Percentiles rank a stretch among this genome's conserved stretches.
These are phyloP conservation scores for Spodoptera litura DNA, from an alignment of 1,140 invertebrate species.

Conservation along the genomic window DNA sequence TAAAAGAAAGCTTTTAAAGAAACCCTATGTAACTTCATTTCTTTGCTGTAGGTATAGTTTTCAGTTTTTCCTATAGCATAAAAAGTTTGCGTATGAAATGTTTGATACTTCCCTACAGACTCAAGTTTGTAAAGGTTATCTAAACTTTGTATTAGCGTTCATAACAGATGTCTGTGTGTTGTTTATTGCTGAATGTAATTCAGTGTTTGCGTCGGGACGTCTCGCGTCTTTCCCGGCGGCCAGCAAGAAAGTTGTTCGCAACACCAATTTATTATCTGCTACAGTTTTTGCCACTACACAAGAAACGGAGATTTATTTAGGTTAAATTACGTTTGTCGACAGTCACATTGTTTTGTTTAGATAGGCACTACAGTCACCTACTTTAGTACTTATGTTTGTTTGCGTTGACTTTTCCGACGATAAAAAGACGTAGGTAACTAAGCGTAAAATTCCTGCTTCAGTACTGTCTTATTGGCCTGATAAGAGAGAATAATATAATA, in stretches of 20 bases:
- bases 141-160: not conserved
- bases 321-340: constrained; percentile 23
- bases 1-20: too few relatives aligned
- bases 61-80: too few relatives aligned
- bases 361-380: constrained; percentile 3
- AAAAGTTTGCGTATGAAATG: too few relatives aligned
- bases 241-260: constrained; percentile 24
- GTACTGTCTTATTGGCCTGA: too few relatives aligned
- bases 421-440: too few relatives aligned
- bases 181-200: constrained; percentile 14
- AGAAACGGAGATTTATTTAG: constrained; percentile 36
- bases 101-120: too few relatives aligned
- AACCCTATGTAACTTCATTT: too few relatives aligned
- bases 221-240: constrained; percentile 4
- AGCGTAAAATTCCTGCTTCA: too few relatives aligned
- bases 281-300: constrained; percentile 32
- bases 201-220: constrained; percentile 15
- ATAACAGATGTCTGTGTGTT: not conserved
- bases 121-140: not conserved
- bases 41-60: too few relatives aligned
- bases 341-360: constrained; percentile 20
- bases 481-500: too few relatives aligned
- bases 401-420: too few relatives aligned
- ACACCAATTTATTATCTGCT: constrained; percentile 39
- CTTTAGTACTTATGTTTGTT: not conserved